phyloP scores from a whole-genome alignment of 1,140 invertebrate species.

The Portunus trituberculatus region DNA sequence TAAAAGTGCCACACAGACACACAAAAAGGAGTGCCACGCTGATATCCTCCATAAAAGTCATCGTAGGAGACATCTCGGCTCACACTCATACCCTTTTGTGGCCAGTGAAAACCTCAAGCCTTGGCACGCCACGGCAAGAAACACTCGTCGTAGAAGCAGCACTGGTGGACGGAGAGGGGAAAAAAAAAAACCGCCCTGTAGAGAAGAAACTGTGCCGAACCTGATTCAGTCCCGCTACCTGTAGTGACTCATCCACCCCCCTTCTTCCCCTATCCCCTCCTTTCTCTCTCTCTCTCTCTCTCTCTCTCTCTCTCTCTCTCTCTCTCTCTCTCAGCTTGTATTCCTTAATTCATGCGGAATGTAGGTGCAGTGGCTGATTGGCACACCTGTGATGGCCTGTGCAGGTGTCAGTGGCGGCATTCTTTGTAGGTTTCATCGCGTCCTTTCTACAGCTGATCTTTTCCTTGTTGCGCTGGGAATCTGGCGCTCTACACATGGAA shows the following conservation, averaged over 20 bases:
- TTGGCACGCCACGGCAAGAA: neutral
- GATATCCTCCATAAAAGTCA: neutral
- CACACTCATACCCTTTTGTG: neutral
- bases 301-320: conserved; percentile 20
- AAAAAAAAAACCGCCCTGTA: neutral
- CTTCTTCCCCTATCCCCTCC: too few relatives aligned
- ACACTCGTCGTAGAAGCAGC: neutral
- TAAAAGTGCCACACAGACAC: neutral
- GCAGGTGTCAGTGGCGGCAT: neutral
- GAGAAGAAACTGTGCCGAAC: conserved; percentile 11
- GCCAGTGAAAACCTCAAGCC: neutral
- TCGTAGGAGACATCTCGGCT: neutral
- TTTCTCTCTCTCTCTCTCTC: conserved; percentile 5
- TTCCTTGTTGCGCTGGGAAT: neutral
- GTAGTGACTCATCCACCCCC: neutral
- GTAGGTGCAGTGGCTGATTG: neutral
- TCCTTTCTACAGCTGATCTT: neutral
- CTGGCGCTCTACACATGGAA: neutral
- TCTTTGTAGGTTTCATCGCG: neutral
- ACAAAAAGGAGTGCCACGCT: neutral
- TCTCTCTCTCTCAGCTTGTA: neutral
- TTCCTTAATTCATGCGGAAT: neutral
- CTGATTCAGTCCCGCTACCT: neutral
- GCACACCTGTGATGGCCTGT: neutral
- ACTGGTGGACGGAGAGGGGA: neutral